Evolutionary conservation across 2,888 invertebrate genomes (phyloP), one percentile per base, ranked within the genome.

Genomic region (Epistrophe eligans): DNA sequence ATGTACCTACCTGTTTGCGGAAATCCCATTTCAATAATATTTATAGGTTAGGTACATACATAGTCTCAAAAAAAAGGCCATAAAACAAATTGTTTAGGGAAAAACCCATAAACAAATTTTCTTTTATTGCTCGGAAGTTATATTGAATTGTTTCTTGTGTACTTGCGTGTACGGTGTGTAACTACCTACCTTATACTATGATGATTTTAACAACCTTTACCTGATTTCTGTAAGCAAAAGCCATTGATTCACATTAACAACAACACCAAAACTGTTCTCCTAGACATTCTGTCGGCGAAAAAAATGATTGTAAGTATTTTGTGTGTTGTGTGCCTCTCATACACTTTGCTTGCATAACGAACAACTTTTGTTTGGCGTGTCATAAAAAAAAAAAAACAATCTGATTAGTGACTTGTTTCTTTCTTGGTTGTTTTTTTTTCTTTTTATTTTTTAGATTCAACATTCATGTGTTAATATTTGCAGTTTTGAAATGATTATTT

Each of bases 41-140:
- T 80, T 76, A 24, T 24, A 35, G 58, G 71, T 72, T 60, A n/a
- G n/a, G n/a, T n/a, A n/a, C n/a, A n/a, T n/a, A n/a, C 52, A 57
- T n/a, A 76, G 66, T 84, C 58, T 71, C 48, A 24, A 77, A 72
- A 77, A 72, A 76, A 50, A 77, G 76, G 84, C 45, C 62, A 58
- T 80, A 80, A 57, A 84, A 77, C 76, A 81, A 84, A 81, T 57
- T 81, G 60, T 85, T 60, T 64, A 24, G 77, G 82, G 82, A 82
- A 85, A 84, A 85, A 82, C 85, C 84, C 85, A 74, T 85, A 85
- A 85, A 82, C 85, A 85, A 82, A 85, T 85, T 82, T 77, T 71
- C 28, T 74, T 85, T 85, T 79, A 85, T 79, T 64, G 77, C 74
- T 74, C 85, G 77, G 85, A 85, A 85, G 85, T 85, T 79, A 24